Conservation (phyloP, 1,140 invertebrate species). For the Glossosoma conforme region DNA sequence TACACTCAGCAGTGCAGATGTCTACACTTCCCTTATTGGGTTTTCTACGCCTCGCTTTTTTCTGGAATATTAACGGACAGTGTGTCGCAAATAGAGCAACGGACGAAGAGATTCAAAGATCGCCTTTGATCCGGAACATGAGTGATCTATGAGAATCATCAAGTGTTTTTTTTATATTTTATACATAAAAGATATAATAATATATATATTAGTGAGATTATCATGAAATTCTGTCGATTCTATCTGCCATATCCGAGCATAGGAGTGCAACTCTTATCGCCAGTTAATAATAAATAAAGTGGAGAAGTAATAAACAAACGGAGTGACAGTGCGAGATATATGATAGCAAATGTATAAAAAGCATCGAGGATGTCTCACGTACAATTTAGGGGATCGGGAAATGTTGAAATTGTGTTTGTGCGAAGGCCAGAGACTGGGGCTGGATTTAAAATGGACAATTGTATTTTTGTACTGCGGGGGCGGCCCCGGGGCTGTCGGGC, state of each 20-base stretch:
- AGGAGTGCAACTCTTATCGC: constrained; percentile 11
- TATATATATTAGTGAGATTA: constrained; percentile 3
- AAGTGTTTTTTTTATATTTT: constrained; percentile 1
- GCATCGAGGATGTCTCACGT: too few species aligned
- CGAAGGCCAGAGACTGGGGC: neutral
- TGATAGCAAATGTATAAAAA: constrained; percentile 6
- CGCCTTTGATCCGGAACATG: too few species aligned
- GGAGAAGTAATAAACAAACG: constrained; percentile 23
- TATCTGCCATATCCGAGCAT: constrained; percentile 10
- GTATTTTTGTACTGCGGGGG: constrained; percentile 24
- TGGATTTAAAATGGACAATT: constrained; percentile 23
- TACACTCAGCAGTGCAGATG: neutral
- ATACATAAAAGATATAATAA: neutral
- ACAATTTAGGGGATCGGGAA: too few species aligned
- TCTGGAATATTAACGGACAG: constrained; percentile 8
- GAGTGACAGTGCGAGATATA: constrained; percentile 12
- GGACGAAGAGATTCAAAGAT: neutral
- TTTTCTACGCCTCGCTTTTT: constrained; percentile 15
- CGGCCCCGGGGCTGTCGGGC: neutral
- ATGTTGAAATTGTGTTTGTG: too few species aligned
- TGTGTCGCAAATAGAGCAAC: neutral
- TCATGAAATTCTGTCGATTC: constrained; percentile 6
- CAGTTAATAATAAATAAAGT: constrained; percentile 12
- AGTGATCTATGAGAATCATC: neutral
- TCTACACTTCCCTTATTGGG: constrained; percentile 1